A percentile compares a stretch with the other conserved stretches of the same genome.
phyloP scores from a whole-genome alignment of 2,113 vertebrate genomes.

The Isichthys henryi region DNA sequence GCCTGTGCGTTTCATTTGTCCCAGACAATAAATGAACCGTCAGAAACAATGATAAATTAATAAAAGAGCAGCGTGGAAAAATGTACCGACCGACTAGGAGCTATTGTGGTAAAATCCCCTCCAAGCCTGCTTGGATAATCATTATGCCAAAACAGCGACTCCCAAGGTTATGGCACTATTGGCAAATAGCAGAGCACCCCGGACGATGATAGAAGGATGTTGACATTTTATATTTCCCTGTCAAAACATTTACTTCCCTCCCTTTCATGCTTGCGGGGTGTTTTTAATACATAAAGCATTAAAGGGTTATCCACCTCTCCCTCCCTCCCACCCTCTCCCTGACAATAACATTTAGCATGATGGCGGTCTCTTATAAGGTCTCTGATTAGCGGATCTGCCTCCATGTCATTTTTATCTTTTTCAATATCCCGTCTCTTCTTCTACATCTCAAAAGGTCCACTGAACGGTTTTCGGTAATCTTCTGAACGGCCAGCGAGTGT shows the following conservation, averaged over 20 bases:
- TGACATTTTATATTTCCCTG: slow-evolving; percentile 19
- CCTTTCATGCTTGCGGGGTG: neutral
- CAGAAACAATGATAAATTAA: neutral
- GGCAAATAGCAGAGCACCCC: neutral
- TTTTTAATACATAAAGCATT: slow-evolving; percentile 18
- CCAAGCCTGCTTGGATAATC: neutral
- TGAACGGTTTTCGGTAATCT: neutral
- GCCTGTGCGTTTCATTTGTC: neutral
- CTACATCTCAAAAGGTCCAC: neutral
- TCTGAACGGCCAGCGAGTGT: neutral
- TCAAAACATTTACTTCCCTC: slow-evolving; percentile 3
- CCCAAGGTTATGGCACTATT: slow-evolving; percentile 6
- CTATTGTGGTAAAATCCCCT: neutral
- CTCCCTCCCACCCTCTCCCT: neutral
- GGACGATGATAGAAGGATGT: neutral
- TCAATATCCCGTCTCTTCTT: neutral
- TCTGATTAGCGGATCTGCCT: neutral
- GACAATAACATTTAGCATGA: neutral
- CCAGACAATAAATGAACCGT: neutral
- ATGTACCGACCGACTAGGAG: neutral
- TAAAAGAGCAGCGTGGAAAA: neutral
- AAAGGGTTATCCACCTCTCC: slow-evolving; percentile 7
- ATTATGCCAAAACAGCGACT: slow-evolving; percentile 5
- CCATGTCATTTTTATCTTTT: neutral
- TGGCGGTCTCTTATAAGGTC: neutral